Conservation (phyloP, 1,140 invertebrate species). For the Drosophila ambigua region DNA sequence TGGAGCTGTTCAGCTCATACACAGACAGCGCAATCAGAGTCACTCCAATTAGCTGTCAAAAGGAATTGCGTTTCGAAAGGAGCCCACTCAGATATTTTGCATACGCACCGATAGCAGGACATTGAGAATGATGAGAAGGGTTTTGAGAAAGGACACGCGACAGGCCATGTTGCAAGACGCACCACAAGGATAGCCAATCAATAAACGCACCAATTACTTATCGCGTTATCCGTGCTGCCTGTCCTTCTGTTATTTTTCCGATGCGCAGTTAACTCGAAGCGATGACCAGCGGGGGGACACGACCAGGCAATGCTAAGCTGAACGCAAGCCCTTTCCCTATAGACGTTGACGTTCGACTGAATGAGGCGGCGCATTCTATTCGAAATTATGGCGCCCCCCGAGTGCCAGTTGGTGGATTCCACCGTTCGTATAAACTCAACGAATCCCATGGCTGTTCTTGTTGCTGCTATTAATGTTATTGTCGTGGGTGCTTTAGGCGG, state of each 20-base stretch:
- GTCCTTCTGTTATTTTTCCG: slow-evolving; percentile 16
- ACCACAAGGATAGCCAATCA: slow-evolving; percentile 41
- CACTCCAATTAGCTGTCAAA: slow-evolving; percentile 71
- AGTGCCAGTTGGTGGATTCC: slow-evolving; percentile 47
- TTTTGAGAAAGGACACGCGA: slow-evolving; percentile 65
- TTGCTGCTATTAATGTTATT: slow-evolving; percentile 14
- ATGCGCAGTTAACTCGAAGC: slow-evolving; percentile 50
- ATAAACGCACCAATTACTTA: slow-evolving; percentile 62
- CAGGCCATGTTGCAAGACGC: slow-evolving; percentile 52
- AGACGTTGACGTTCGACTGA: slow-evolving; percentile 72
- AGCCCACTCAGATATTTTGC: slow-evolving; percentile 35
- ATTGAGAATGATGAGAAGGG: slow-evolving; percentile 68
- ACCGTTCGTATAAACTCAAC: slow-evolving; percentile 44
- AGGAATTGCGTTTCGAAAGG: not conserved
- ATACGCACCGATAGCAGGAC: slow-evolving; percentile 79
- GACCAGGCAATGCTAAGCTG: slow-evolving; percentile 12
- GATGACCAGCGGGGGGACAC: slow-evolving; percentile 5
- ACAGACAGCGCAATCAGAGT: slow-evolving; percentile 73
- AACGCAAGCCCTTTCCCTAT: slow-evolving; percentile 58
- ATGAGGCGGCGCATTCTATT: slow-evolving; percentile 60
- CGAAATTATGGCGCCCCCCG: slow-evolving; percentile 67
- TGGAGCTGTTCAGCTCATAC: slow-evolving; percentile 71
- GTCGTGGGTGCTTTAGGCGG: slow-evolving; percentile 27
- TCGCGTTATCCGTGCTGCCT: slow-evolving; percentile 23
- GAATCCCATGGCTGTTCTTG: slow-evolving; percentile 22